These are phyloP conservation scores for Pangasianodon gigas DNA, from an alignment of 2,113 vertebrate species.

Conservation along the genomic window DNA sequence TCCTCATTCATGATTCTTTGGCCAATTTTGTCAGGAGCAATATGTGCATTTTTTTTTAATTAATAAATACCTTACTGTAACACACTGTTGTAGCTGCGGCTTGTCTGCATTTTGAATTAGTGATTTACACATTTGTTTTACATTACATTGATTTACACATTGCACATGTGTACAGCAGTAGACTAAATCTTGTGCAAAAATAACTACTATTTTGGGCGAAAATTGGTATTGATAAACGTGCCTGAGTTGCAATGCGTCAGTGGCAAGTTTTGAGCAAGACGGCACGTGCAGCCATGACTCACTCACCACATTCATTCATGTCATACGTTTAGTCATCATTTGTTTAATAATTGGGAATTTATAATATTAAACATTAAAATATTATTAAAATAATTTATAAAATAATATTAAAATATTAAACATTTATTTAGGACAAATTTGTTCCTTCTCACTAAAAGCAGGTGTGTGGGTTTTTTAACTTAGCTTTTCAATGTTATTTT, in stretches of 20 bases:
- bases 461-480: neutral
- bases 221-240: neutral
- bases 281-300: neutral
- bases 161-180: neutral
- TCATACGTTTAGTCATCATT: neutral
- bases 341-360: neutral
- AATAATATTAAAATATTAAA: neutral
- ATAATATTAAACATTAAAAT: neutral
- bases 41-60: neutral
- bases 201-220: neutral
- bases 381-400: too few species aligned
- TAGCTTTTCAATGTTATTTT: neutral
- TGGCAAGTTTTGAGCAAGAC: neutral
- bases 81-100: neutral
- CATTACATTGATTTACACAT: too few species aligned
- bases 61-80: neutral
- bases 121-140: neutral
- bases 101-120: neutral
- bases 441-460: neutral
- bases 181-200: neutral
- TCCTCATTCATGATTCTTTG: neutral
- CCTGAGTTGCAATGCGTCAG: neutral
- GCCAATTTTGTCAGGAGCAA: neutral
- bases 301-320: neutral
- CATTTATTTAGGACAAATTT: neutral